These are phyloP conservation scores for Sitophilus oryzae DNA, from an alignment of 1,140 invertebrate genomes.

Conservation along the genomic window DNA sequence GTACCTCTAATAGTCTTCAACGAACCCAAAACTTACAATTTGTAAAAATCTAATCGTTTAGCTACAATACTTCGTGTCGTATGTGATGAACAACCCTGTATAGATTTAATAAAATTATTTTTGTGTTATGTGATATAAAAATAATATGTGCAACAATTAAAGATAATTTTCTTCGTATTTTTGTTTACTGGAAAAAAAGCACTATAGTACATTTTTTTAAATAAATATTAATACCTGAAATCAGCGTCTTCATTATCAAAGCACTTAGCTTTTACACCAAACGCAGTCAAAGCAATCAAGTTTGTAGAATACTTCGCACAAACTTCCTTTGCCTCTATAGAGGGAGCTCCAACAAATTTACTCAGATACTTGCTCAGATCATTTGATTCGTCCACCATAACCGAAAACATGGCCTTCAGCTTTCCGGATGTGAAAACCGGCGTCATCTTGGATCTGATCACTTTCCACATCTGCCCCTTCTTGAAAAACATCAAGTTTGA, in stretches of 20 bases:
- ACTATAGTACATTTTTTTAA: too few species aligned
- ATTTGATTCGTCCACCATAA: constrained; percentile 31
- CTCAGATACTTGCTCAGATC: constrained; percentile 28
- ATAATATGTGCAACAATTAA: too few species aligned
- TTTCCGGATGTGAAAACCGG: constrained; percentile 51
- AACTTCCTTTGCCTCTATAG: constrained; percentile 34
- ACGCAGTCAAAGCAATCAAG: constrained; percentile 46
- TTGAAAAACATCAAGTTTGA: constrained; percentile 34
- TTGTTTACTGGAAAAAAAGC: too few species aligned
- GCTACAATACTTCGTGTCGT: too few species aligned
- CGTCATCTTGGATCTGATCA: constrained; percentile 46
- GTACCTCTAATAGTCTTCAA: too few species aligned
- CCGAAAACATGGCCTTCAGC: constrained; percentile 45
- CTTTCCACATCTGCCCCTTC: constrained; percentile 46
- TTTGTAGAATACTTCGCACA: constrained; percentile 47
- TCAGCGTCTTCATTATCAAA: constrained; percentile 1
- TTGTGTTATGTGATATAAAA: too few species aligned
- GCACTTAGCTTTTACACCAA: not conserved
- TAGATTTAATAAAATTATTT: too few species aligned
- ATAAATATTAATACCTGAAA: not conserved
- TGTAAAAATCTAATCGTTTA: too few species aligned
- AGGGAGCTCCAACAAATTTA: constrained; percentile 4
- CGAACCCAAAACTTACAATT: too few species aligned
- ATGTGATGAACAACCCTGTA: too few species aligned
- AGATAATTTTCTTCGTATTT: too few species aligned